A percentile compares a stretch with the other conserved stretches of the same genome.
Evolutionary conservation across 2,888 invertebrate species (phyloP).

Genomic region (Beris morrisii): DNA sequence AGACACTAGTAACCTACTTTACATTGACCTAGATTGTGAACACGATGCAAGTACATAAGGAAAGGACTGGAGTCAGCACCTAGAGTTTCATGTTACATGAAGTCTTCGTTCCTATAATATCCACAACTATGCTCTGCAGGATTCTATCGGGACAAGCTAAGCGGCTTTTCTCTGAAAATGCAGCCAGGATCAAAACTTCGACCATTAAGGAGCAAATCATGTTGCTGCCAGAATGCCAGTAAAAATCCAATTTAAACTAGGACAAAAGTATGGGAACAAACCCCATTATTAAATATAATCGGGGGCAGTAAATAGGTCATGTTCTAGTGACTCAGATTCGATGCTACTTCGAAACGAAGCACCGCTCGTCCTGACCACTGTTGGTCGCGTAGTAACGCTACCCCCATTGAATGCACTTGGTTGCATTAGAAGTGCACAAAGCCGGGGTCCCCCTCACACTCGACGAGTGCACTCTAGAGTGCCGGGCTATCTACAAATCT

Average conservation of each 20-base stretch:
- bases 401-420: slow-evolving; percentile 23
- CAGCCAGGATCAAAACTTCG: too few relatives aligned
- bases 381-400: slow-evolving; percentile 8
- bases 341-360: slow-evolving; percentile 10
- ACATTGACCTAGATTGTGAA: slow-evolving; percentile 23
- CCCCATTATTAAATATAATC: slow-evolving; percentile 11
- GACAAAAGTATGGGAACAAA: too few relatives aligned
- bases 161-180: too few relatives aligned
- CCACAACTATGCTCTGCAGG: too few relatives aligned
- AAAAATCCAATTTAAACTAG: too few relatives aligned
- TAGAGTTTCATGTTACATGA: too few relatives aligned
- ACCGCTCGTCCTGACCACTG: neutral
- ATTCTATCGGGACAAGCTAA: too few relatives aligned
- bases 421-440: slow-evolving; percentile 27
- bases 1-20: slow-evolving; percentile 33
- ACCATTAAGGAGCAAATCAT: too few relatives aligned
- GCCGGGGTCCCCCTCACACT: slow-evolving; percentile 19
- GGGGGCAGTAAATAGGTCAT: slow-evolving; percentile 24
- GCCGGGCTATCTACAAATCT: slow-evolving; percentile 18
- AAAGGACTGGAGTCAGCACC: too few relatives aligned
- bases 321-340: slow-evolving; percentile 21
- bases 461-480: too few relatives aligned
- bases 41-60: neutral
- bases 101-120: too few relatives aligned
- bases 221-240: too few relatives aligned